Evolutionary conservation across 2,113 vertebrate genomes (phyloP).

Genomic region (Pelodiscus sinensis): DNA sequence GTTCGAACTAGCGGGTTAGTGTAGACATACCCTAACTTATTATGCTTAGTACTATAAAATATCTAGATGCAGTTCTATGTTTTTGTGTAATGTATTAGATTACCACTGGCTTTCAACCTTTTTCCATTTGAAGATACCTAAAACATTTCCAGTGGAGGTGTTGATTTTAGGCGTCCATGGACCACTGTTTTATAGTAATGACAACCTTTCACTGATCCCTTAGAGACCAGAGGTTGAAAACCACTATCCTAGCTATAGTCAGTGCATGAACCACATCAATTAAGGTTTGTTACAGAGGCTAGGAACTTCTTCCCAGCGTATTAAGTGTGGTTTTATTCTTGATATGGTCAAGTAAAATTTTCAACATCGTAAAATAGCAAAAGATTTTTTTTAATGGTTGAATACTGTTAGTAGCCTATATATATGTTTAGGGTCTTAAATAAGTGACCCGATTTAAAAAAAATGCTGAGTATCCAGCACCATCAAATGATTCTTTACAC

Average conservation of each 20-base stretch:
- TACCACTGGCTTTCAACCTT: not conserved
- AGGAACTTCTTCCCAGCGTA: not conserved
- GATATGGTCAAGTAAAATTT: not conserved
- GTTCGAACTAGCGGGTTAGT: too few species aligned
- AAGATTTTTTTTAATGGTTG: not conserved
- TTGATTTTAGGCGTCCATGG: too few species aligned
- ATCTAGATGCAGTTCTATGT: not conserved
- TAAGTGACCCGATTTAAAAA: not conserved
- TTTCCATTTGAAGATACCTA: not conserved
- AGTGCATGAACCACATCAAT: not conserved
- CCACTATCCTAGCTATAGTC: not conserved
- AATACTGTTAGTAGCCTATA: not conserved
- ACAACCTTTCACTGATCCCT: not conserved
- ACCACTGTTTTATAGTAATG: too few species aligned
- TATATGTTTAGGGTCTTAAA: not conserved
- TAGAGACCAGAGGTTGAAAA: not conserved
- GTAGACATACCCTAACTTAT: too few species aligned
- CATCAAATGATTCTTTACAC: not conserved
- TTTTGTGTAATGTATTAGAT: not conserved
- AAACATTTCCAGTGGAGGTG: not conserved
- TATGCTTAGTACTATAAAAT: not conserved
- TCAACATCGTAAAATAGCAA: not conserved
- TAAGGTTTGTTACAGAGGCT: not conserved
- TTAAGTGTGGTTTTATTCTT: fast-evolving
- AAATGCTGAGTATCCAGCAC: not conserved